Evolutionary conservation across 2,797 vertebrate genomes (phyloP).

Genomic region (Sphenodon punctatus): DNA sequence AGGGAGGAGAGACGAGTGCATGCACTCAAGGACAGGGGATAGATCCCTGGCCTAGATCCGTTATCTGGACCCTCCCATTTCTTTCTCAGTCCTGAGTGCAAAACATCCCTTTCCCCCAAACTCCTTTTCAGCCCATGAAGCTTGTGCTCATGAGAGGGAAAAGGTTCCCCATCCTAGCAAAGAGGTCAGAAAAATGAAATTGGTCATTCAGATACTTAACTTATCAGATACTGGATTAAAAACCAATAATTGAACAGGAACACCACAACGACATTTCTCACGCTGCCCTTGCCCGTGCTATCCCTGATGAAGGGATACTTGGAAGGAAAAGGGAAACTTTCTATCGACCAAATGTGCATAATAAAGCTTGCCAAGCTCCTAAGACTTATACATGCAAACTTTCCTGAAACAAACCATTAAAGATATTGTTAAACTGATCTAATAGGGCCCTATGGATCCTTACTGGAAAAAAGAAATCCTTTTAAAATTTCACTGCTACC

Average conservation of each 20-base stretch:
- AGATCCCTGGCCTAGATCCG: too few relatives aligned
- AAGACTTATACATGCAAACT: not conserved
- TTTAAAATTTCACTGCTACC: not conserved
- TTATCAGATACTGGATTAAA: not conserved
- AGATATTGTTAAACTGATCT: slow-evolving; percentile 13
- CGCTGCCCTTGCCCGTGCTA: not conserved
- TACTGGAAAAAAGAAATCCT: not conserved
- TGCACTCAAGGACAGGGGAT: too few relatives aligned
- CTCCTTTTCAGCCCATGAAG: too few relatives aligned
- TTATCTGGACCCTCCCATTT: too few relatives aligned
- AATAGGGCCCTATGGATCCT: not conserved
- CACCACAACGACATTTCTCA: not conserved
- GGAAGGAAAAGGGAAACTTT: not conserved
- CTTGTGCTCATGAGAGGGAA: too few relatives aligned
- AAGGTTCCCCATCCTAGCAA: too few relatives aligned
- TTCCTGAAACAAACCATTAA: not conserved
- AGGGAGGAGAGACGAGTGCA: too few relatives aligned
- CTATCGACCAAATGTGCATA: not conserved
- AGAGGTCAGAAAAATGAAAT: not conserved
- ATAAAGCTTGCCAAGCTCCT: not conserved
- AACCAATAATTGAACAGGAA: not conserved
- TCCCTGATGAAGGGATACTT: not conserved
- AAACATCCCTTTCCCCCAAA: too few relatives aligned
- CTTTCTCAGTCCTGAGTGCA: too few relatives aligned
- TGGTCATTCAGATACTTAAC: not conserved